Evolutionary conservation across 2,888 invertebrate species (phyloP).

Genomic region (Emmelina monodactyla): DNA sequence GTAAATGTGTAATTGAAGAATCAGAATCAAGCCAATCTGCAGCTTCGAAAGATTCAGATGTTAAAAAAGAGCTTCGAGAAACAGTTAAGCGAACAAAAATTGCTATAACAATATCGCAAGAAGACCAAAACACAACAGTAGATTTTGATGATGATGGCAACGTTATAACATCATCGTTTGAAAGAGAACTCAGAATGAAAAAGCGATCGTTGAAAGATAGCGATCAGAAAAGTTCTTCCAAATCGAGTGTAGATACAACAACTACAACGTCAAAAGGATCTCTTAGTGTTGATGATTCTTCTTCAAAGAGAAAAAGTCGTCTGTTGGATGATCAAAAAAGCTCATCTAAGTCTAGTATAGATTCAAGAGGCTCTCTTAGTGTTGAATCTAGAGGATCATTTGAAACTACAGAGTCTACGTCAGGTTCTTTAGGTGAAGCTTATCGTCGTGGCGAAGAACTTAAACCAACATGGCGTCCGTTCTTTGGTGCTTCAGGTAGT

Average conservation of each 20-base stretch:
- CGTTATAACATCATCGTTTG: conserved; percentile 52
- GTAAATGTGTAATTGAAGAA: conserved; percentile 58
- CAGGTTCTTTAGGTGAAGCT: conserved; percentile 76
- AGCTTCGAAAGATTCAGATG: conserved; percentile 48
- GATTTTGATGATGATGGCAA: conserved; percentile 61
- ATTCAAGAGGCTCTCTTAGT: conserved; percentile 69
- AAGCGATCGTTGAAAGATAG: conserved; percentile 50
- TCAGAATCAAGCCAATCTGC: conserved; percentile 69
- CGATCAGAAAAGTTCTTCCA: conserved; percentile 63
- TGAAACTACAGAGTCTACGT: conserved; percentile 77
- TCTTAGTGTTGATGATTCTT: conserved; percentile 59
- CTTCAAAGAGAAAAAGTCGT: conserved; percentile 36
- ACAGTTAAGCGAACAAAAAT: conserved; percentile 60
- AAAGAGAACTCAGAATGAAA: conserved; percentile 46
- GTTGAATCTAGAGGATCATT: conserved; percentile 77
- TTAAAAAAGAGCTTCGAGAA: conserved; percentile 54
- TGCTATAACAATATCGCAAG: conserved; percentile 61
- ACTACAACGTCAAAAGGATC: conserved; percentile 60
- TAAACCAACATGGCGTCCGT: conserved; percentile 83
- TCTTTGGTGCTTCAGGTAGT: conserved; percentile 78
- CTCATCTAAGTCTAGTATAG: conserved; percentile 70
- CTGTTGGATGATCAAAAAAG: conserved; percentile 60
- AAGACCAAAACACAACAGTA: conserved; percentile 60
- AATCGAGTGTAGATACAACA: conserved; percentile 66
- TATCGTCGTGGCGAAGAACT: conserved; percentile 74